These are phyloP conservation scores for Prorops nasuta DNA, from an alignment of 1,140 invertebrate genomes.

Conservation along the genomic window DNA sequence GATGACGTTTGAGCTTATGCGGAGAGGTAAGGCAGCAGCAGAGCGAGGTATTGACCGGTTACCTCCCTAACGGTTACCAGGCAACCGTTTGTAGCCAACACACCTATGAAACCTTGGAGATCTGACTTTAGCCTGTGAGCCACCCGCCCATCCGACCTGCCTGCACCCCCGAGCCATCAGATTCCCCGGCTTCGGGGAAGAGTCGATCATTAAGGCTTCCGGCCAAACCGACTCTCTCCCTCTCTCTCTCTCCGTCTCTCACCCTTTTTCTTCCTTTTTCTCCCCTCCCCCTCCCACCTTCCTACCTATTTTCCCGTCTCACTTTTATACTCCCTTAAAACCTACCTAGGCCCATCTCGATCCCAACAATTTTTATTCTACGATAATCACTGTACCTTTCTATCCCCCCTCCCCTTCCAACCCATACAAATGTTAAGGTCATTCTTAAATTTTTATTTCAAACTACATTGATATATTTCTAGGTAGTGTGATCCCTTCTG, in stretches of 20 bases:
- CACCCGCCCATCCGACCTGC: constrained; percentile 15
- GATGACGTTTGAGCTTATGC: constrained; percentile 44
- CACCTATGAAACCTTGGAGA: constrained; percentile 52
- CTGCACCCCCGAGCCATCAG: constrained; percentile 23
- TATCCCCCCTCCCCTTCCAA: no score
- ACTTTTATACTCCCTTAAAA: no score
- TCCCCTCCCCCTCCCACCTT: neutral
- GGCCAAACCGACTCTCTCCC: constrained; percentile 40
- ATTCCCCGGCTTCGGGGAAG: constrained; percentile 43
- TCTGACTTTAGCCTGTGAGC: constrained; percentile 39
- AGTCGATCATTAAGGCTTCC: constrained; percentile 45
- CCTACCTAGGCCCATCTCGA: no score
- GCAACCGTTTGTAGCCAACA: constrained; percentile 50
- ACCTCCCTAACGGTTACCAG: constrained; percentile 42
- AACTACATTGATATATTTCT: no score
- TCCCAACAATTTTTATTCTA: no score
- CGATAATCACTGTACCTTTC: no score
- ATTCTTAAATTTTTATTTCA: no score
- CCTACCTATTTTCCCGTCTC: neutral
- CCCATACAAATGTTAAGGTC: no score
- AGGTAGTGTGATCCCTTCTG: no score
- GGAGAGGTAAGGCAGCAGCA: constrained; percentile 39
- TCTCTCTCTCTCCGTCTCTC: constrained; percentile 22
- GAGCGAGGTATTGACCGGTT: constrained; percentile 51
- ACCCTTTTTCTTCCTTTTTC: no score